These are phyloP conservation scores for Dromiciops gliroides DNA, from an alignment of 2,113 vertebrate genomes.

Conservation along the genomic window DNA sequence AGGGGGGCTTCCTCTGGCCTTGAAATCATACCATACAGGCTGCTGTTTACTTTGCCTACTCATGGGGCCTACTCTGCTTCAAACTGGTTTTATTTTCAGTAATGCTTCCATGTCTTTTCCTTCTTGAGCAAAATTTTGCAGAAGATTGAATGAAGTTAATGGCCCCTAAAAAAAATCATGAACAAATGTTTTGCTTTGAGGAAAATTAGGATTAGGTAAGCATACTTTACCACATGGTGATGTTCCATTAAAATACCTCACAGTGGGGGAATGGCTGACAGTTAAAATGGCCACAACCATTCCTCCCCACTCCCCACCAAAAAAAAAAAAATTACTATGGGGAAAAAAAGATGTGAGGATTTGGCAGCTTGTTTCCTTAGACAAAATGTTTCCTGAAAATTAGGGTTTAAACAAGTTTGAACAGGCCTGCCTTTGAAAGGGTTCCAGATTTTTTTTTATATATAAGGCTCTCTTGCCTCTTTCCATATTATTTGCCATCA, in stretches of 20 bases:
- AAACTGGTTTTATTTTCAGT: conserved; percentile 39
- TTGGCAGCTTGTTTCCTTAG: not conserved
- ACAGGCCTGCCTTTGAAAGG: conserved; percentile 1
- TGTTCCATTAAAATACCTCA: conserved; percentile 35
- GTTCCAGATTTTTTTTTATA: conserved; percentile 11
- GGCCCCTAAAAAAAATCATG: conserved; percentile 32
- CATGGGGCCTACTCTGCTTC: conserved; percentile 12
- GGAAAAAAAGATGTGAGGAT: conserved; percentile 26
- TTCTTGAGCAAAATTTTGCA: conserved; percentile 47
- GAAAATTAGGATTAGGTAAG: conserved; percentile 53
- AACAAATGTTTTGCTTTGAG: conserved; percentile 37
- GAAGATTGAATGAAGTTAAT: conserved; percentile 16
- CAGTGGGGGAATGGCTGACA: conserved; percentile 50
- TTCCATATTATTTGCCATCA: conserved; percentile 62
- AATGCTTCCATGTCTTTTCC: not conserved
- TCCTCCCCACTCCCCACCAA: not conserved
- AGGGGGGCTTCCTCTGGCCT: not conserved
- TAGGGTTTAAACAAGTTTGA: conserved; percentile 50
- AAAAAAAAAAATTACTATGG: conserved; percentile 22
- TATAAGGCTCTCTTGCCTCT: conserved; percentile 26
- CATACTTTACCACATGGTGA: conserved; percentile 20
- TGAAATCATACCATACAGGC: not conserved
- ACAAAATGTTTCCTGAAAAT: conserved; percentile 49
- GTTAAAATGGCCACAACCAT: conserved; percentile 2
- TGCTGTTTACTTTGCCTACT: conserved; percentile 29